phyloP scores from a whole-genome alignment of 2,113 vertebrate genomes.

The Rhineura floridana region DNA sequence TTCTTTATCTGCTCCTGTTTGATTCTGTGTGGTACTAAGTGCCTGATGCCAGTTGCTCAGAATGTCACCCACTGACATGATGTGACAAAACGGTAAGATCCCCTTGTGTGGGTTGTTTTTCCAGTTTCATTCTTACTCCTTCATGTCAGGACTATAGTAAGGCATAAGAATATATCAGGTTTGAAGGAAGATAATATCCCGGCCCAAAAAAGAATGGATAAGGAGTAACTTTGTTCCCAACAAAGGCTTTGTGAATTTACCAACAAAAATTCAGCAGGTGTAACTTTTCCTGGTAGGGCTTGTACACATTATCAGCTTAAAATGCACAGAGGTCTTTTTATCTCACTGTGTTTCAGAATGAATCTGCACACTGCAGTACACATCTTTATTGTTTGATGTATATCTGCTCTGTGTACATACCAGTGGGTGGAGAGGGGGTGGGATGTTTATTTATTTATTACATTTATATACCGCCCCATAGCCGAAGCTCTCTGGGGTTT shows the following conservation, averaged over 20 bases:
- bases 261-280: neutral
- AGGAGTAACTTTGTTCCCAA: neutral
- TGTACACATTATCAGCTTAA: no score
- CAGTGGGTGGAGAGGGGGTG: no score
- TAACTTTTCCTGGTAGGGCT: neutral
- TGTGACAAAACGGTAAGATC: neutral
- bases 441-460: no score
- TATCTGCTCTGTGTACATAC: no score
- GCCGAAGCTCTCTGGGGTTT: no score
- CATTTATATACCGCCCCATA: no score
- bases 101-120: neutral
- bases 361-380: no score
- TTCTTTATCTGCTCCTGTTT: neutral
- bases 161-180: no score
- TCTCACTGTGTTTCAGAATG: no score
- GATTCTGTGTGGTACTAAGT: accelerated
- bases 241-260: neutral
- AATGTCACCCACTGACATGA: accelerated
- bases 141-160: no score
- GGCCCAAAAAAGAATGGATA: neutral
- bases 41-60: accelerated
- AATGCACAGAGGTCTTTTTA: no score
- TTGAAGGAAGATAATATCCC: neutral
- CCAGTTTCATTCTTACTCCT: neutral
- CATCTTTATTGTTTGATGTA: no score